Percentiles rank a stretch among this genome's conserved stretches.
These are phyloP conservation scores for Neosilurus mollespiculum DNA, from an alignment of 2,797 vertebrate genomes.

Conservation along the genomic window DNA sequence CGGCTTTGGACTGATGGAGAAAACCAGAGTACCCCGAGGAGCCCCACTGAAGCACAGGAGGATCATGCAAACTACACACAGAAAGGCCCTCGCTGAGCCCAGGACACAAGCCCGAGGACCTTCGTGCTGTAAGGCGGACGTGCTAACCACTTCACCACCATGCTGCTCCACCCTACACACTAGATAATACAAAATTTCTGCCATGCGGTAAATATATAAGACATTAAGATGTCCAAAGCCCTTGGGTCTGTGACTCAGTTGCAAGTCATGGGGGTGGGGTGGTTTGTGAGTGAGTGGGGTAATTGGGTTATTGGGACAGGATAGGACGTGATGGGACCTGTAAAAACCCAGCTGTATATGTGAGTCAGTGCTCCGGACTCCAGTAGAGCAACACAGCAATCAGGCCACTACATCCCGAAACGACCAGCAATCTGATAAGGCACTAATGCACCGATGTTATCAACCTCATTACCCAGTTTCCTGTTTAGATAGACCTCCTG, in stretches of 20 bases:
- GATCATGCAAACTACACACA: no score
- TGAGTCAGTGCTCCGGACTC: slow-evolving; percentile 10
- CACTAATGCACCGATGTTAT: slow-evolving; percentile 44
- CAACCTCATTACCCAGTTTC: slow-evolving; percentile 62
- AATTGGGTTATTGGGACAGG: no score
- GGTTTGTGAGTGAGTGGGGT: no score
- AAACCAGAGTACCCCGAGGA: no score
- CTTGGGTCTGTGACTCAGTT: background rate
- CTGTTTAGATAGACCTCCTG: slow-evolving; percentile 53
- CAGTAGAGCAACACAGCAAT: background rate
- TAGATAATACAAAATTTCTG: background rate
- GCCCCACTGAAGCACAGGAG: no score
- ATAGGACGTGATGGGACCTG: no score
- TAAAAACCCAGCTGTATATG: background rate
- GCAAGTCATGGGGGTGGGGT: background rate
- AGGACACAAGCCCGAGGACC: no score
- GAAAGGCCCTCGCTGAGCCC: no score
- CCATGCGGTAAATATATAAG: background rate
- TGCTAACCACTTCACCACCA: no score
- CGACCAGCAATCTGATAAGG: slow-evolving; percentile 35
- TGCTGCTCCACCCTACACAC: background rate
- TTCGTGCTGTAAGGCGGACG: no score
- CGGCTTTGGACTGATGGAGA: no score
- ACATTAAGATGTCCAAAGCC: background rate
- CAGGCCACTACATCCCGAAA: background rate